Evolutionary conservation across 2,113 vertebrate genomes (phyloP).

Genomic region (Columbina picui): DNA sequence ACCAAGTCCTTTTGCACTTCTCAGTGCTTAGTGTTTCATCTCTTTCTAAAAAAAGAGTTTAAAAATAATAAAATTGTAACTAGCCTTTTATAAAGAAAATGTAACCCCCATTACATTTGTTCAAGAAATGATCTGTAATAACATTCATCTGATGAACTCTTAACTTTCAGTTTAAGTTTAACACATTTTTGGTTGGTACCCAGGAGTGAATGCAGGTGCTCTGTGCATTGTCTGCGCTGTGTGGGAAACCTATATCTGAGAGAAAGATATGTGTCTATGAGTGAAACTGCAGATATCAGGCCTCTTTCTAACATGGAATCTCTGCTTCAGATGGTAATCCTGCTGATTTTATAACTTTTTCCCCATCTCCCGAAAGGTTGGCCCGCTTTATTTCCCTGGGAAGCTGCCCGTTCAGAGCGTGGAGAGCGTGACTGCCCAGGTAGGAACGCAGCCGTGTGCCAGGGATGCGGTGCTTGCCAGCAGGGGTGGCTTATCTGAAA

Average conservation of each 20-base stretch:
- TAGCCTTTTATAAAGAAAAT: not conserved
- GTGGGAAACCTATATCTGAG: not conserved
- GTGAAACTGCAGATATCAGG: not conserved
- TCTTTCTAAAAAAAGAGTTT: not conserved
- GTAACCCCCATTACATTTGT: not conserved
- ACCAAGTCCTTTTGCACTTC: not conserved
- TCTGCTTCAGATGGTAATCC: not conserved
- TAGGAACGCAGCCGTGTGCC: accelerated
- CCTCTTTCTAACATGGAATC: not conserved
- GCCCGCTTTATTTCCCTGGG: not conserved
- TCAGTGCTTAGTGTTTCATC: not conserved
- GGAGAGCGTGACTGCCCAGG: not conserved
- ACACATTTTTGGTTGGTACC: not conserved
- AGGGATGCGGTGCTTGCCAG: not conserved
- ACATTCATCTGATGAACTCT: not conserved
- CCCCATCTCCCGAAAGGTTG: not conserved
- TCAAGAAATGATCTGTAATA: not conserved
- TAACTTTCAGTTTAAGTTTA: not conserved
- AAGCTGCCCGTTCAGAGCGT: accelerated
- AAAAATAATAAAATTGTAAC: not conserved
- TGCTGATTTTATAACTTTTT: not conserved
- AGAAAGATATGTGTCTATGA: accelerated
- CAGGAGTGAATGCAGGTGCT: not conserved
- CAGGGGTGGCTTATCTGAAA: not conserved
- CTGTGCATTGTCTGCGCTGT: not conserved